A percentile compares a stretch with the other conserved stretches of the same genome.
phyloP scores from a whole-genome alignment of 2,888 invertebrate species.

The Drosophila testacea region DNA sequence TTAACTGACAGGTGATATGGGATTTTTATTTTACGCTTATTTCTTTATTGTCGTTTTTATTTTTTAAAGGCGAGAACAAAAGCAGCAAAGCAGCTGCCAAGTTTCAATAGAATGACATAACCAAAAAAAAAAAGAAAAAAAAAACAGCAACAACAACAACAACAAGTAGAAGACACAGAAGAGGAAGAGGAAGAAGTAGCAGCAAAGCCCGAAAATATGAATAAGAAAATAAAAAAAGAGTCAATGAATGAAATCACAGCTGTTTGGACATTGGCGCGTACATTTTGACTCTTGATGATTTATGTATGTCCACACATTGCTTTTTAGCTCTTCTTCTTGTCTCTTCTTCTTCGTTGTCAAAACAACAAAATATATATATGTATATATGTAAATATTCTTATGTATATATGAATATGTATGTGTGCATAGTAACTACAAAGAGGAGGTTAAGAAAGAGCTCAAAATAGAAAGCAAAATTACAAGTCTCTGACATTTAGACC shows the following conservation, averaged over 20 bases:
- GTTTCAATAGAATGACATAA: constrained; percentile 35
- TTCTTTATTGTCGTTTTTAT: constrained; percentile 3
- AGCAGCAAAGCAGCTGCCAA: constrained; percentile 27
- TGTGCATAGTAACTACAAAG: not conserved
- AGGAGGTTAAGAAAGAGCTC: not conserved
- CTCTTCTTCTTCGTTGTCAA: not conserved
- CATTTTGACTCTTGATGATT: constrained; percentile 34
- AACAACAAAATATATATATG: not conserved
- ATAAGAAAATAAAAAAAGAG: constrained; percentile 11
- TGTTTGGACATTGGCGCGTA: constrained; percentile 37
- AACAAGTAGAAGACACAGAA: not conserved
- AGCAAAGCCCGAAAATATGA: not conserved
- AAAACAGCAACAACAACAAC: constrained; percentile 9
- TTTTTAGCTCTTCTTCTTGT: not conserved
- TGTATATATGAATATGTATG: not conserved
- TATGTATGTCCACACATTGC: constrained; percentile 34
- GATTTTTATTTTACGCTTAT: not conserved
- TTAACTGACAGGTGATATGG: constrained; percentile 16
- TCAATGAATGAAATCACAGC: constrained; percentile 52
- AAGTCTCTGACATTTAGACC: not conserved
- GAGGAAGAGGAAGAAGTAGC: not conserved
- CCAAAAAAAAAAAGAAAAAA: not conserved
- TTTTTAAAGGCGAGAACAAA: constrained; percentile 23
- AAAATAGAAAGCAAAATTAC: constrained; percentile 13
- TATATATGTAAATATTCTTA: too few species aligned